Evolutionary conservation across 2,888 invertebrate genomes (phyloP), one percentile per base, ranked within the genome.

Genomic region (Biston stratarius): DNA sequence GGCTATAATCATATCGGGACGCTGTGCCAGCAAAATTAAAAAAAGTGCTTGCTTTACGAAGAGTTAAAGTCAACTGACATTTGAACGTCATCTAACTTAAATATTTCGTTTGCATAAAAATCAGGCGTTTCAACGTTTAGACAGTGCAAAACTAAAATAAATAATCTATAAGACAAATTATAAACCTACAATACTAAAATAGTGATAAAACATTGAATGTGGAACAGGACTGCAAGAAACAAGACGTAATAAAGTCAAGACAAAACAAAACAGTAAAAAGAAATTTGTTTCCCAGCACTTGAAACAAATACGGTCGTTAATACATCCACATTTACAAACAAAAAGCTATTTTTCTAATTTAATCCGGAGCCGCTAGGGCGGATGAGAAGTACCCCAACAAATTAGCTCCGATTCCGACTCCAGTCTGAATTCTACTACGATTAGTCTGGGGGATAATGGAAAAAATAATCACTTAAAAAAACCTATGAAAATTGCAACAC

Each of bases 271-370:
- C 55, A 12, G 38, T 6, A 11, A 51, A 15, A 62, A 55, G 12
- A 42, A 49, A 7, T 9, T 6, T 36, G 12, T 2, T 34, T 42
- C 61, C 42, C 68, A 68, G 48, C 68, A 45, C 68, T 68, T 61
- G n/a, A 49, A 53, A 61, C 64, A 69, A 66, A 70, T 66, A 66
- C 64, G 62, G 52, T 64, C 60, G 62, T 70, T 64, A 70, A 70
- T 67, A 66, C 63, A 45, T 60, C 62, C 58, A 69, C 69, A 70
- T 72, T 67, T 69, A 62, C 62, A 59, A 71, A 73, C 73, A 74
- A 73, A 74, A 74, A 72, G 66, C 57, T 57, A 68, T 69, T 71
- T 61, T 69, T 71, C 68, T 70, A 73, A 76, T 77, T 73, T 73
- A 75, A 75, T 75, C 73, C 61, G 69, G 59, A 66, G 71, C 55